phyloP scores from a whole-genome alignment of 2,113 vertebrate species.

The Sebastes schlegelii region DNA sequence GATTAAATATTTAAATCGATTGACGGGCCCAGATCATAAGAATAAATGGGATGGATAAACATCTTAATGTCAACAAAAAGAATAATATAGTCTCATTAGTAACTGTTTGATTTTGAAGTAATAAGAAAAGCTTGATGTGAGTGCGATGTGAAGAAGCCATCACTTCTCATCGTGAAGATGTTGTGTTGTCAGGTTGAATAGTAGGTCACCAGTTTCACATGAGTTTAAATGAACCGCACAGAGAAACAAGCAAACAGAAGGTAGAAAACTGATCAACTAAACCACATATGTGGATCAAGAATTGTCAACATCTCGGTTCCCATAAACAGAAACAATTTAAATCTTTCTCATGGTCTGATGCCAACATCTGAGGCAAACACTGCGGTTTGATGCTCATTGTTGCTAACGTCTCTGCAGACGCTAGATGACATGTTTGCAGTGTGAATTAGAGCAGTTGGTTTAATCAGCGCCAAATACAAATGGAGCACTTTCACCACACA shows the following conservation, averaged over 20 bases:
- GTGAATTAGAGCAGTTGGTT: too few relatives aligned
- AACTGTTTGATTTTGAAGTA: background rate
- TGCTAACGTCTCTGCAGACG: too few relatives aligned
- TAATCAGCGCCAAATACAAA: too few relatives aligned
- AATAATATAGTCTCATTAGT: background rate
- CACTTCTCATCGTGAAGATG: background rate
- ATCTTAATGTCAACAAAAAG: too few relatives aligned
- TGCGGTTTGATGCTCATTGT: conserved; percentile 35
- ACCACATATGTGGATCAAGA: conserved; percentile 35
- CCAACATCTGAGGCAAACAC: background rate
- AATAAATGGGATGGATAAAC: too few relatives aligned
- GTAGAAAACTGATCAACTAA: background rate
- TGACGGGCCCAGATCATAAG: too few relatives aligned
- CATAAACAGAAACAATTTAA: conserved; percentile 1
- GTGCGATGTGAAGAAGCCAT: background rate
- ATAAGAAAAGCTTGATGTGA: background rate
- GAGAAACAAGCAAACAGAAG: conserved; percentile 37
- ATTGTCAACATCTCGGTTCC: conserved; percentile 44
- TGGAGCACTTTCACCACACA: too few relatives aligned
- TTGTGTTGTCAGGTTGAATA: conserved; percentile 39
- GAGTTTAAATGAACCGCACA: conserved; percentile 36
- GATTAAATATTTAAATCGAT: too few relatives aligned
- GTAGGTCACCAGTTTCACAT: conserved; percentile 61
- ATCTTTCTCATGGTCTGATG: conserved; percentile 29
- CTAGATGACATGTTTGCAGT: too few relatives aligned